Evolutionary conservation across 2,113 vertebrate genomes (phyloP).

Genomic region (Chunga burmeisteri): DNA sequence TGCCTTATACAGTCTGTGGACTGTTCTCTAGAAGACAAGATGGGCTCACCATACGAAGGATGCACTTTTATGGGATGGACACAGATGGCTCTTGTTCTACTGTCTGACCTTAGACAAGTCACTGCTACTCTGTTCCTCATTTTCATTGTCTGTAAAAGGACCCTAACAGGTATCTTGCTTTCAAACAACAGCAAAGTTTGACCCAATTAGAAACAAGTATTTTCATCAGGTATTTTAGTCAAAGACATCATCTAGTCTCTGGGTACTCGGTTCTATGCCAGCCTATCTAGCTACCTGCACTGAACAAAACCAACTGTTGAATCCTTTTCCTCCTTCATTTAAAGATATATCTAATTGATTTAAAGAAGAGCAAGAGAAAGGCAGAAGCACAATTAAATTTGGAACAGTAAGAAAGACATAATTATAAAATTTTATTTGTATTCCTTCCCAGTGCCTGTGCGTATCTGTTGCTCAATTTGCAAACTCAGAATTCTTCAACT

Average conservation of each 20-base stretch:
- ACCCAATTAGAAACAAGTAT: not conserved
- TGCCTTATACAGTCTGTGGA: not conserved
- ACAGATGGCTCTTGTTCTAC: not conserved
- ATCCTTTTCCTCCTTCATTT: not conserved
- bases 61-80: not conserved
- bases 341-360: not conserved
- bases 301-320: not conserved
- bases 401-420: not conserved
- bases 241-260: not conserved
- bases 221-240: not conserved
- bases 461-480: not conserved
- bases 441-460: not conserved
- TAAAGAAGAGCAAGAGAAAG: not conserved
- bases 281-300: not conserved
- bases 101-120: not conserved
- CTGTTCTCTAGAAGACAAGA: not conserved
- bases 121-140: not conserved
- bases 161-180: not conserved
- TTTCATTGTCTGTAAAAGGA: not conserved
- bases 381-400: not conserved
- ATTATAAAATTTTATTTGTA: not conserved
- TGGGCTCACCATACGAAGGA: rapidly evolving
- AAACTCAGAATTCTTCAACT: not conserved
- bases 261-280: not conserved
- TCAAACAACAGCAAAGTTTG: not conserved